phyloP scores from a whole-genome alignment of 2,797 vertebrate species.

The Fratercula arctica region DNA sequence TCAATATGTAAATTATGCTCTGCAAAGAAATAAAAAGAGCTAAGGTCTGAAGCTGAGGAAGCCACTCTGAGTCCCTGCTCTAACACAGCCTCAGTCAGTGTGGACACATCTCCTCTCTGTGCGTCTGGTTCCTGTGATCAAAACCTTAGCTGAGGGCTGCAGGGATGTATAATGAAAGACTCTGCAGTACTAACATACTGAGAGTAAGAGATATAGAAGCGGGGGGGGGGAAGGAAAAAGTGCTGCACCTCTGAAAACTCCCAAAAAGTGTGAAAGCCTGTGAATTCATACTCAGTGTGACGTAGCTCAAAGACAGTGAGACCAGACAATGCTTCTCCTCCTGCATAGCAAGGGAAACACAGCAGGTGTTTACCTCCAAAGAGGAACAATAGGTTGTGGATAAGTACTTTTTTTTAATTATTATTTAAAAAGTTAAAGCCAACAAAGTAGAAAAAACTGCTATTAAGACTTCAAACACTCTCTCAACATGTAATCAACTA shows the following conservation, averaged over 20 bases:
- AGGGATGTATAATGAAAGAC: neutral
- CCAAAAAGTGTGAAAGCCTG: neutral
- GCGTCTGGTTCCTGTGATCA: neutral
- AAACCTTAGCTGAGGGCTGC: neutral
- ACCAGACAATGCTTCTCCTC: neutral
- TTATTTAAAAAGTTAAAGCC: neutral
- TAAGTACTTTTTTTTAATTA: neutral
- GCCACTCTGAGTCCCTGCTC: neutral
- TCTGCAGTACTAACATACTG: neutral
- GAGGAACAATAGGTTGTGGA: neutral
- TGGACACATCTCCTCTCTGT: neutral
- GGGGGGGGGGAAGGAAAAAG: neutral
- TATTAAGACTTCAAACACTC: neutral
- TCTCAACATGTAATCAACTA: neutral
- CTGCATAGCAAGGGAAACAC: neutral
- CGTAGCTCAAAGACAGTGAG: neutral
- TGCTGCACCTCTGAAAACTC: neutral
- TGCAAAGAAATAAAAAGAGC: neutral
- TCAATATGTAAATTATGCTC: neutral
- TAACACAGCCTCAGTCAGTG: neutral
- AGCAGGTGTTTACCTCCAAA: neutral
- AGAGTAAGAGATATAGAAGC: neutral
- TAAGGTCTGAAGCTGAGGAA: neutral
- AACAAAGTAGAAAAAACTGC: neutral
- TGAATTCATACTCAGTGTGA: conserved; percentile 29